Base-by-base conservation (phyloP, 37 sponge, comb jelly and placozoan genomes). In the Beroe forskalii region DNA sequence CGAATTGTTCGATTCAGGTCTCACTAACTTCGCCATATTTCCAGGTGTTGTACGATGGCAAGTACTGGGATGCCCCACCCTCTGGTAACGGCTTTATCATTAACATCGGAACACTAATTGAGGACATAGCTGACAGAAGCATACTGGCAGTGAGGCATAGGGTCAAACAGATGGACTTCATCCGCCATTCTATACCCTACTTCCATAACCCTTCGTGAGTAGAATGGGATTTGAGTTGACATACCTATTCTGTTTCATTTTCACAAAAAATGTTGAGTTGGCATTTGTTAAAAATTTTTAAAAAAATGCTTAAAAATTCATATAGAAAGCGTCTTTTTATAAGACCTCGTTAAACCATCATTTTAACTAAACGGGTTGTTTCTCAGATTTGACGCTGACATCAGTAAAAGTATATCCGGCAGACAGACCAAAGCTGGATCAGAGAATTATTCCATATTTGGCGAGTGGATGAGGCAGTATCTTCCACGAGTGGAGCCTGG, bases 391-490 rank as follows among this genome's bases (percentile, higher is more conserved):
- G 86, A 80, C 35, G 86, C 86, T 4, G 55, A 80, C 27, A 44
- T 80, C 24, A 25, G 86, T 3, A 80, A 0, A 22, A 80, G 55
- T 37, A 22, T 80, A 44, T 44, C 86, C 4, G 86, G 86, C 1
- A 4, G 86, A 19, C 43, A 3, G 19, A 80, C 86, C 28, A 23
- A 19, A 27, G 86, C 86, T 43, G 86, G 86, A 44, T 6, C 24
- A 4, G 40, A 37, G 8, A 33, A 35, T 32, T 38, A 20, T 9
- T 9, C 8, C 17, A 40, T 80, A 40, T 80, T 80, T 25, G 86
- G 86, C 9, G 86, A 80, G 55, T 80, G 86, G 86, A 80, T 80
- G 86, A 80, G 86, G 28, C 38, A 80, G 20, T 80, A 80, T 80
- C 86, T 80, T 9, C 86, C 86, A 0, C 12, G 25, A 42, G 86